Evolutionary conservation across 2,797 vertebrate species (phyloP).

Genomic region (Echeneis naucrates): DNA sequence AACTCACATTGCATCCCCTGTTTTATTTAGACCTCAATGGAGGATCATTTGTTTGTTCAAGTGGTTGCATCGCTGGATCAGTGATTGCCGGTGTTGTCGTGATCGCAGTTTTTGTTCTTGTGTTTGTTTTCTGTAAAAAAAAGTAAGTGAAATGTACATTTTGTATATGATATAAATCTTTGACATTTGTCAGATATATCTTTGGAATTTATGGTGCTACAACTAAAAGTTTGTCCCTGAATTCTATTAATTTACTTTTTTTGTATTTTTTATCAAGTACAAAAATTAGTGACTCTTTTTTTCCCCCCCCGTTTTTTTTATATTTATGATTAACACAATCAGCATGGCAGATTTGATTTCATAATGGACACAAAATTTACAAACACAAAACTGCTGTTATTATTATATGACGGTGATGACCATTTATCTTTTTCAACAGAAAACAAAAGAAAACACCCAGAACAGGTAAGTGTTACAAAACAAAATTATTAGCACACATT

Average conservation of each 20-base stretch:
- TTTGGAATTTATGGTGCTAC: too few relatives aligned
- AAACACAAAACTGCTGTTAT: background rate
- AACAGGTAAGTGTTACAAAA: conserved; percentile 35
- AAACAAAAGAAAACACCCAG: rapidly evolving
- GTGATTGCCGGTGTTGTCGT: conserved; percentile 51
- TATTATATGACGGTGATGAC: background rate
- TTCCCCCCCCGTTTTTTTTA: background rate
- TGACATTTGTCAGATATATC: too few relatives aligned
- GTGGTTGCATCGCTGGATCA: conserved; percentile 70
- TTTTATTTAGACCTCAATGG: rapidly evolving
- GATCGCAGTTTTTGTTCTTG: background rate
- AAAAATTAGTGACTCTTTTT: background rate
- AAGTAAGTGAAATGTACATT: too few relatives aligned
- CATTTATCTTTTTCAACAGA: conserved; percentile 26
- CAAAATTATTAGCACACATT: too few relatives aligned
- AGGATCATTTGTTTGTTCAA: rapidly evolving
- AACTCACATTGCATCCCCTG: background rate
- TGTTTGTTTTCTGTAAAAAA: rapidly evolving
- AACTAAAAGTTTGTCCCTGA: too few relatives aligned
- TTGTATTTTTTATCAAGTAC: background rate
- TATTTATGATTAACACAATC: background rate
- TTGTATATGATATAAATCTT: too few relatives aligned
- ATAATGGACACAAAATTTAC: background rate
- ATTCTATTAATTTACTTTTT: background rate
- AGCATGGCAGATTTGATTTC: background rate